Evolutionary conservation across 2,797 vertebrate species (phyloP).

Genomic region (Vespertilio murinus): DNA sequence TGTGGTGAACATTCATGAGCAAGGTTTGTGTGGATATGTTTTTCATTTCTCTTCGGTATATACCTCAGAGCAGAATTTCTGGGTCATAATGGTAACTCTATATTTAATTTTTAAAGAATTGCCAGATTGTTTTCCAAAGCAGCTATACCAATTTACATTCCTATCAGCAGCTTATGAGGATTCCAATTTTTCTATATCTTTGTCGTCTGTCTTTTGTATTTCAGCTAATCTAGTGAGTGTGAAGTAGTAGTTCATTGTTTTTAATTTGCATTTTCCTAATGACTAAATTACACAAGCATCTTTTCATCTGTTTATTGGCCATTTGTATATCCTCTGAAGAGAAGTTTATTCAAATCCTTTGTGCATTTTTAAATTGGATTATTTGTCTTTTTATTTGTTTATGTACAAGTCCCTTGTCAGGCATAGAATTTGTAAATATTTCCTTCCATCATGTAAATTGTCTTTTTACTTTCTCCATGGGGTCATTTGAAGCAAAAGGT

Average conservation of each 20-base stretch:
- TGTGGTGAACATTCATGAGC: neutral
- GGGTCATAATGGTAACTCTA: neutral
- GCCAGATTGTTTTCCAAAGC: neutral
- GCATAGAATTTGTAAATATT: neutral
- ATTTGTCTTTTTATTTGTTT: neutral
- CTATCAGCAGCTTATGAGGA: neutral
- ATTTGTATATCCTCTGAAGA: neutral
- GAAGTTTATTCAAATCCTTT: neutral
- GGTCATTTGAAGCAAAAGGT: neutral
- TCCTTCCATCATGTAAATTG: neutral
- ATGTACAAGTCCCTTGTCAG: neutral
- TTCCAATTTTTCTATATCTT: neutral
- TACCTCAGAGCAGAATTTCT: neutral
- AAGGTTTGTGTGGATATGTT: neutral
- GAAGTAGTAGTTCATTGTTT: neutral
- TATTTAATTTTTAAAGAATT: constrained; percentile 9
- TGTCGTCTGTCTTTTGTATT: neutral
- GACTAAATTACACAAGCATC: neutral
- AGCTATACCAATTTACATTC: neutral
- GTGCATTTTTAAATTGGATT: constrained; percentile 9
- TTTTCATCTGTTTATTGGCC: neutral
- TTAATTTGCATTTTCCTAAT: neutral
- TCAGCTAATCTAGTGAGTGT: neutral
- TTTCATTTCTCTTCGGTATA: neutral
- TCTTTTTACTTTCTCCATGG: constrained; percentile 24